A percentile compares a stretch with the other conserved stretches of the same genome.
phyloP scores from a whole-genome alignment of 2,113 vertebrate species.

The Odocoileus virginianus region DNA sequence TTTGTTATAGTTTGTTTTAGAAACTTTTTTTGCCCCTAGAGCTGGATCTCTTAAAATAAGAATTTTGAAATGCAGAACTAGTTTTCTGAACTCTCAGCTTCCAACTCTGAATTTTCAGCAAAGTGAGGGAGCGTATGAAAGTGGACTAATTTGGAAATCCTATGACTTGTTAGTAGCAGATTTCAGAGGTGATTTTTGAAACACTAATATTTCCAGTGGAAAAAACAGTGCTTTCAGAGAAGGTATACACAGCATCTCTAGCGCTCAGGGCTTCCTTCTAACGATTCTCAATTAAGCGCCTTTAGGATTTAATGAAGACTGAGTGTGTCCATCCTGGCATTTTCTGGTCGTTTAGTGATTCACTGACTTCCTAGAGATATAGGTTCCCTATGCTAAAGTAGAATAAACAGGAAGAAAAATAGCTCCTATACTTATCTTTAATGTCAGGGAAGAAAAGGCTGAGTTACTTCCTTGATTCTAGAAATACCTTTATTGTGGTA shows the following conservation, averaged over 20 bases:
- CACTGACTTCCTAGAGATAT: not conserved
- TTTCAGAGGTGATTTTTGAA: not conserved
- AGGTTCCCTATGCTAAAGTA: not conserved
- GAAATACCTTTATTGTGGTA: slow-evolving; percentile 6
- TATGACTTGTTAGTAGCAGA: not conserved
- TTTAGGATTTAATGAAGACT: not conserved
- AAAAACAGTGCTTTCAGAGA: not conserved
- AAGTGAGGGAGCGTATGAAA: not conserved
- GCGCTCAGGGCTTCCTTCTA: not conserved
- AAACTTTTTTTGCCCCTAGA: not conserved
- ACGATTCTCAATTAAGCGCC: not conserved
- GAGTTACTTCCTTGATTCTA: not conserved
- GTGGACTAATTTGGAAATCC: not conserved
- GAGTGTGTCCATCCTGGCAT: not conserved
- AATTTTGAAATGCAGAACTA: not conserved
- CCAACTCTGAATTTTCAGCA: not conserved
- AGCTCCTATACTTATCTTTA: not conserved
- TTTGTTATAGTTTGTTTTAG: not conserved
- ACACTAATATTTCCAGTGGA: not conserved
- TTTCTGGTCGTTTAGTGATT: not conserved
- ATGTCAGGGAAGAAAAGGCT: not conserved
- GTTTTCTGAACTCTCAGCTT: not conserved
- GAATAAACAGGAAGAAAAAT: not conserved
- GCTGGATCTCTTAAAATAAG: not conserved
- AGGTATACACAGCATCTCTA: not conserved